Evolutionary conservation across 2,888 invertebrate genomes (phyloP).

Genomic region (Rotaria macrura): DNA sequence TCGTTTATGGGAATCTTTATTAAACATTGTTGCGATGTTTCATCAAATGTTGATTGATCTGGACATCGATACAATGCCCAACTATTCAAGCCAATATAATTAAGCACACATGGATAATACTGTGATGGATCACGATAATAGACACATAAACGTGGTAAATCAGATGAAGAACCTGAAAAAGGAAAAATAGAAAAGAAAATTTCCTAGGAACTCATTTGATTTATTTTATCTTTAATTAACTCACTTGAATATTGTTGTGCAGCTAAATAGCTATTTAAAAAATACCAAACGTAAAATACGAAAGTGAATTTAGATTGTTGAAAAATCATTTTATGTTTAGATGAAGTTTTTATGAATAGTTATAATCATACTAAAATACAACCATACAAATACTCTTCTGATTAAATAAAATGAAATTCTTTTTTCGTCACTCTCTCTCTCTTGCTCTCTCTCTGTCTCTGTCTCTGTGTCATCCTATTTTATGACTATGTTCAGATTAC

Average conservation of each 20-base stretch:
- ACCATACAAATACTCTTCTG: background rate
- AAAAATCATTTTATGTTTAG: background rate
- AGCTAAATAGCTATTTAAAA: background rate
- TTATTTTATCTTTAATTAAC: background rate
- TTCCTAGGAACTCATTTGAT: no score
- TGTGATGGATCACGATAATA: background rate
- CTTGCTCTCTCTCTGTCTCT: no score
- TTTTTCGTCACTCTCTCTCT: background rate
- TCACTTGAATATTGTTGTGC: background rate
- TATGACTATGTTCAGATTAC: background rate
- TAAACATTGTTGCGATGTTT: background rate
- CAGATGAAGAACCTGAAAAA: background rate
- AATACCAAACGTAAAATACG: background rate
- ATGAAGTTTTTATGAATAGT: background rate
- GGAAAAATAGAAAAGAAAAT: background rate
- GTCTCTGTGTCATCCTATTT: no score
- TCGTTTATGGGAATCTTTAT: background rate
- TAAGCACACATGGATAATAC: conserved; percentile 18
- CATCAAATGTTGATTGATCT: background rate
- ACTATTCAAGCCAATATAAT: conserved; percentile 10
- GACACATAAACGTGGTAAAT: background rate
- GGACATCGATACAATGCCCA: conserved; percentile 9
- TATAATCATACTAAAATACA: background rate
- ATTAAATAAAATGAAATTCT: background rate
- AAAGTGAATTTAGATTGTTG: background rate